Evolutionary conservation across 2,797 vertebrate species (phyloP), one percentile per base, ranked within the genome.

Genomic region (Meriones psammophilus): DNA sequence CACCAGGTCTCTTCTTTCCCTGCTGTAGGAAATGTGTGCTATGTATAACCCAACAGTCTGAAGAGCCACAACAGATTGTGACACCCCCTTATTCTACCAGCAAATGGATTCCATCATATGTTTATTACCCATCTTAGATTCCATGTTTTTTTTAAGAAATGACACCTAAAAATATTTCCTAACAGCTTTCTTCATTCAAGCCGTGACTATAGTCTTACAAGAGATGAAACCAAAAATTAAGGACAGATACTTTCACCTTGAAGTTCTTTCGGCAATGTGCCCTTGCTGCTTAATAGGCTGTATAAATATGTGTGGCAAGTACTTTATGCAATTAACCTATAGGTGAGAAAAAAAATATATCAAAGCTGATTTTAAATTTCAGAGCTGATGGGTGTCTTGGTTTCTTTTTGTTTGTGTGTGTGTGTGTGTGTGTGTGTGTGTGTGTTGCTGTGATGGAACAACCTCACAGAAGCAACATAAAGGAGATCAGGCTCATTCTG

Each of bases 201-300:
- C 17, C 5, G 58, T 60, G 84, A 46, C 14, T 14, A 79, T 6
- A 91, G 20, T 69, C 26, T 10, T 30, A 79, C 17, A 81, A 22
- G 33, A 73, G 84, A 91, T 1, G 7, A 71, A 79, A 33, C 22
- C 1, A 84, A 88, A 66, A 89, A 50, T 77, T 50, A 46, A 26
- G 58, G 1, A 36, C 42, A 50, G 50, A 60, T 58, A 84, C 56
- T 91, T 86, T 92, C 69, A 95, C 85, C 73, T 81, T 69, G 15
- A 95, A 8, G 0, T 42, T 0, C 10, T 62, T 88, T 4, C 73
- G 79, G 33, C 87, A 68, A 4, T 2, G 12, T 20, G 24, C 78
- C n/a, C 46, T 69, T 64, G 58, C 0, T 91, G 10, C 85, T 94
- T 68, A 46, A n/a, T 30, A 80, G 14, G 66, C 26, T 56, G 76